These are phyloP conservation scores for Drosophila azteca DNA, from an alignment of 1,140 invertebrate genomes.

Conservation along the genomic window DNA sequence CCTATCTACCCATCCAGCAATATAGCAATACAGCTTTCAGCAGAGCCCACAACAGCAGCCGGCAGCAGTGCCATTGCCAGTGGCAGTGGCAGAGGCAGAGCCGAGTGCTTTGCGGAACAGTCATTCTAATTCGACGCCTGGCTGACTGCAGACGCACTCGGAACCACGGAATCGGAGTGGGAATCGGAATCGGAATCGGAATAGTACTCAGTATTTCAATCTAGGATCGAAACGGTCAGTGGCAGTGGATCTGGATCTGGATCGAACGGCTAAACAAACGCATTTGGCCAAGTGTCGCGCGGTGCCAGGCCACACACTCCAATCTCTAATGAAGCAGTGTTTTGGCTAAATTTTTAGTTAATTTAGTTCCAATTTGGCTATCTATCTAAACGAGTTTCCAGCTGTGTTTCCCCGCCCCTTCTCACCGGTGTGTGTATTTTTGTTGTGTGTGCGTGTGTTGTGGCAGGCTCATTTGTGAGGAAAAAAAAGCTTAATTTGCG, in stretches of 20 bases:
- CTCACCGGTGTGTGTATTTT: background rate
- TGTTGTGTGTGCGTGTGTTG: constrained; percentile 9
- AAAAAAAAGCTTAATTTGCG: constrained; percentile 13
- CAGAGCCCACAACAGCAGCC: constrained; percentile 23
- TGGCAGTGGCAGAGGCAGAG: constrained; percentile 12
- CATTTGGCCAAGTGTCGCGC: constrained; percentile 12
- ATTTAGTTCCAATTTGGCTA: constrained; percentile 26
- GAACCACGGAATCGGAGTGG: constrained; percentile 26
- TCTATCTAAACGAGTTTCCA: constrained; percentile 44
- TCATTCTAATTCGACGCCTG: constrained; percentile 72
- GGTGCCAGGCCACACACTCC: constrained; percentile 16
- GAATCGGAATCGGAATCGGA: constrained; percentile 13
- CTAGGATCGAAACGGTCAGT: constrained; percentile 5
- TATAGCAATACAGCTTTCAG: constrained; percentile 20
- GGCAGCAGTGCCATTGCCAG: background rate
- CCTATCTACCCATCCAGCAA: constrained; percentile 19
- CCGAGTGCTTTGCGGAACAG: constrained; percentile 26
- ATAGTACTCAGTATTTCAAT: background rate
- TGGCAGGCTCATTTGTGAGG: constrained; percentile 30
- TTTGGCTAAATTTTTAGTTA: constrained; percentile 13
- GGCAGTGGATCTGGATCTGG: background rate
- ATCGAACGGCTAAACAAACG: constrained; percentile 18
- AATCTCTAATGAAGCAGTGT: constrained; percentile 56
- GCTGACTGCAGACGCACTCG: constrained; percentile 65
- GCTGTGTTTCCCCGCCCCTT: background rate